These are phyloP conservation scores for Heteractis magnifica DNA, from an alignment of 92 coral and sea anemone species.

Conservation along the genomic window DNA sequence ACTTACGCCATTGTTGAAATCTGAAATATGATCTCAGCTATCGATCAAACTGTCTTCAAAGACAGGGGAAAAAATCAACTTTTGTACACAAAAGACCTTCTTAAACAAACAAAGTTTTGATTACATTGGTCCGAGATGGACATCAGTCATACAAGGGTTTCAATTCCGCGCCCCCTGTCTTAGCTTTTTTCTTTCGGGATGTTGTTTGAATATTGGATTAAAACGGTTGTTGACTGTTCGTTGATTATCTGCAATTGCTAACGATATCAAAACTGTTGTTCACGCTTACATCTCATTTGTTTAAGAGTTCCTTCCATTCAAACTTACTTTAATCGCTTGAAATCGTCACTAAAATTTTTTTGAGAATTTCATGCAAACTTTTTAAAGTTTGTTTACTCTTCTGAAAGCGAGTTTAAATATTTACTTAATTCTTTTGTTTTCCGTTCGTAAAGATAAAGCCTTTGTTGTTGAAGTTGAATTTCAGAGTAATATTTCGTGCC, in stretches of 20 bases:
- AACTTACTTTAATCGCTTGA: neutral
- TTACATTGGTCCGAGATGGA: neutral
- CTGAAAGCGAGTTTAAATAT: slow-evolving; percentile 1
- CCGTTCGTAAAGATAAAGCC: neutral
- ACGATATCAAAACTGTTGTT: neutral
- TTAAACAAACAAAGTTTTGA: neutral
- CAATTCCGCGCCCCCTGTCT: neutral
- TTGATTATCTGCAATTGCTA: slow-evolving; percentile 10
- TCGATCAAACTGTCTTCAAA: neutral
- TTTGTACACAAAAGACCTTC: slow-evolving; percentile 1
- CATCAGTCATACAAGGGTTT: neutral
- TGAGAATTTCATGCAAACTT: neutral
- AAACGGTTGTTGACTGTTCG: slow-evolving; percentile 4
- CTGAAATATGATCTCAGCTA: neutral
- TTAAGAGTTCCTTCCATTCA: neutral
- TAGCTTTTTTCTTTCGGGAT: neutral
- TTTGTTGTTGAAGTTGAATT: neutral
- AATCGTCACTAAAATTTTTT: neutral
- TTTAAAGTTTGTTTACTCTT: slow-evolving; percentile 5
- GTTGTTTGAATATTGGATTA: slow-evolving; percentile 31
- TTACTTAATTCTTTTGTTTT: slow-evolving; percentile 10
- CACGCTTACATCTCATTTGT: neutral
- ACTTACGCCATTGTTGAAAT: slow-evolving; percentile 10
- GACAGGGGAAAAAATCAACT: neutral
- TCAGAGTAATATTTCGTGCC: neutral